Conservation (phyloP, 2,113 vertebrate genomes). For the Holacanthus passer region DNA sequence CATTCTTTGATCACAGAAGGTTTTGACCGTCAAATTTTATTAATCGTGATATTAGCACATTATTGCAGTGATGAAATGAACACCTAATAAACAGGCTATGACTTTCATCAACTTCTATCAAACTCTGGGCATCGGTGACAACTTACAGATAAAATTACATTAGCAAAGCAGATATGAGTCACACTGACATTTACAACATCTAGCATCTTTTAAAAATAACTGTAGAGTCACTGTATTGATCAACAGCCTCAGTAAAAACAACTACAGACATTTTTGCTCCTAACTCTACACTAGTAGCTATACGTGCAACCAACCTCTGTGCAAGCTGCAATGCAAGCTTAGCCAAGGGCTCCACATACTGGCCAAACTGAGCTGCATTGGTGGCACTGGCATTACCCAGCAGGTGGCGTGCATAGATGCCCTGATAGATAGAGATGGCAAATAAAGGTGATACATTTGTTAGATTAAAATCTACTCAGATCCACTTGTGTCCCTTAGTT, state of each 20-base stretch:
- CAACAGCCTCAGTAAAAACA: background rate
- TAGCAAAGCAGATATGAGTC: background rate
- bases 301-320: conserved; percentile 79
- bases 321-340: conserved; percentile 87
- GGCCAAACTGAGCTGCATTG: conserved; percentile 84
- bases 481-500: background rate
- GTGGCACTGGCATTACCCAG: conserved; percentile 91
- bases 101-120: background rate
- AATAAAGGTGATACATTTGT: background rate
- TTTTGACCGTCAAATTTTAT: background rate
- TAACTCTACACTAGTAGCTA: background rate
- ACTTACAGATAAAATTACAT: background rate
- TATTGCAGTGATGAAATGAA: background rate
- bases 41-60: background rate
- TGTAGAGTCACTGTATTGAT: background rate
- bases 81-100: background rate
- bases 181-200: background rate
- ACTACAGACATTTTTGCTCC: background rate
- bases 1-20: background rate
- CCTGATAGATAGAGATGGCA: conserved; percentile 74
- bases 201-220: background rate
- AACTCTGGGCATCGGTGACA: background rate
- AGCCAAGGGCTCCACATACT: conserved; percentile 89
- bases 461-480: background rate
- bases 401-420: conserved; percentile 89